phyloP scores from a whole-genome alignment of 2,797 vertebrate species.

The Tamandua tetradactyla region DNA sequence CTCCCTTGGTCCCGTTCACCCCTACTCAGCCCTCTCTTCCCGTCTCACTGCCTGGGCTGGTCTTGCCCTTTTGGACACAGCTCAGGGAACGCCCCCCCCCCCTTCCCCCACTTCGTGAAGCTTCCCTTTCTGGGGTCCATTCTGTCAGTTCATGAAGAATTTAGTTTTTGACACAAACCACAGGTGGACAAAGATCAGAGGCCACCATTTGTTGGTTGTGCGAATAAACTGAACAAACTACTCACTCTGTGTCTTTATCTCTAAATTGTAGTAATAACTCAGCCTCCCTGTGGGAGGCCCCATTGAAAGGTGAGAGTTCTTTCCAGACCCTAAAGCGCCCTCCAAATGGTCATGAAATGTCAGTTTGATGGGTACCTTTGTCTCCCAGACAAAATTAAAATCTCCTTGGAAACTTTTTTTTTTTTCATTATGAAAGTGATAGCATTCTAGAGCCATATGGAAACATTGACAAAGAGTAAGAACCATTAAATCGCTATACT shows the following conservation, averaged over 20 bases:
- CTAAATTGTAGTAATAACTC: not conserved
- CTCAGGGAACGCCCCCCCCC: too few species aligned
- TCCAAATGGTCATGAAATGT: too few species aligned
- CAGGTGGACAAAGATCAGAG: not conserved
- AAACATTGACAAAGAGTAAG: too few species aligned
- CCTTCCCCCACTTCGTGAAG: accelerated
- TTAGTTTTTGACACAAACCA: not conserved
- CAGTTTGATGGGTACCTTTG: not conserved
- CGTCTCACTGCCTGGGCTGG: accelerated
- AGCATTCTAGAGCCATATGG: not conserved
- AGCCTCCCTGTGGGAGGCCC: accelerated
- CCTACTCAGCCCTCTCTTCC: accelerated
- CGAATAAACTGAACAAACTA: not conserved
- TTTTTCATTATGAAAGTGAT: constrained; percentile 15
- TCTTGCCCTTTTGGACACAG: not conserved
- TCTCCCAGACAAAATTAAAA: not conserved
- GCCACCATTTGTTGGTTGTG: not conserved
- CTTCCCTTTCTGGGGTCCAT: not conserved
- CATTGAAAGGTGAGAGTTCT: not conserved
- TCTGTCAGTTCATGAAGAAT: not conserved
- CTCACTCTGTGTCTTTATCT: not conserved
- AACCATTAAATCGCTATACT: too few species aligned
- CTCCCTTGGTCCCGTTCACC: accelerated
- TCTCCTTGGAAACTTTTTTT: not conserved
- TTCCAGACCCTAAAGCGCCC: accelerated